These are phyloP conservation scores for Panagrolaimus sp. DNA, from an alignment of 1,140 invertebrate genomes.

Conservation along the genomic window DNA sequence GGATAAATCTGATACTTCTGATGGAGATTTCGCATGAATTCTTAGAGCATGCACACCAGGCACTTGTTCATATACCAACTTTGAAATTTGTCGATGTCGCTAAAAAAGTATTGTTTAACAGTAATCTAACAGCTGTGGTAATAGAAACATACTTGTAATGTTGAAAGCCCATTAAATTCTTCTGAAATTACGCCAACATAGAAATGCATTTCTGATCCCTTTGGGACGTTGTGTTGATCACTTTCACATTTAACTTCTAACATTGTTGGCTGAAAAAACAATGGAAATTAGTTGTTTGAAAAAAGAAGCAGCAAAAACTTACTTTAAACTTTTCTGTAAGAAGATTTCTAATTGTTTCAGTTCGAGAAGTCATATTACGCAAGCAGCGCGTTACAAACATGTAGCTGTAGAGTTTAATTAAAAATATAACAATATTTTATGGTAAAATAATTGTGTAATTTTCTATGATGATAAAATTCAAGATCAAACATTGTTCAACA, in stretches of 20 bases:
- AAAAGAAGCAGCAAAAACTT: too few species aligned
- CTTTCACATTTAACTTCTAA: constrained; percentile 7
- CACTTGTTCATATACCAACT: background rate
- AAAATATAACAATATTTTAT: too few species aligned
- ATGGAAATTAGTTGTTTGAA: too few species aligned
- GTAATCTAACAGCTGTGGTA: background rate
- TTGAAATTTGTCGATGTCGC: background rate
- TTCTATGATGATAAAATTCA: too few species aligned
- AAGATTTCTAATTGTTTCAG: background rate
- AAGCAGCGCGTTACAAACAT: background rate
- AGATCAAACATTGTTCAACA: too few species aligned
- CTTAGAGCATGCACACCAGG: background rate
- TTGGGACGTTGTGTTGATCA: background rate
- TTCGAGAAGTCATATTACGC: background rate
- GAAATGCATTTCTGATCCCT: constrained; percentile 11
- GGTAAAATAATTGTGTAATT: too few species aligned
- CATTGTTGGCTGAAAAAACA: too few species aligned
- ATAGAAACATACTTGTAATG: background rate
- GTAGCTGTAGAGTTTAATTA: too few species aligned
- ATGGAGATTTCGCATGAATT: constrained; percentile 3
- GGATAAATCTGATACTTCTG: background rate
- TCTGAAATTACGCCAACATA: background rate
- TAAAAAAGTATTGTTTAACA: background rate
- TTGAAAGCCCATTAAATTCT: background rate
- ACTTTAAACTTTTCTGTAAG: background rate